Percentiles rank a stretch among this genome's conserved stretches.
phyloP scores from a whole-genome alignment of 2,888 invertebrate genomes.

The Troides oblongomaculatus region DNA sequence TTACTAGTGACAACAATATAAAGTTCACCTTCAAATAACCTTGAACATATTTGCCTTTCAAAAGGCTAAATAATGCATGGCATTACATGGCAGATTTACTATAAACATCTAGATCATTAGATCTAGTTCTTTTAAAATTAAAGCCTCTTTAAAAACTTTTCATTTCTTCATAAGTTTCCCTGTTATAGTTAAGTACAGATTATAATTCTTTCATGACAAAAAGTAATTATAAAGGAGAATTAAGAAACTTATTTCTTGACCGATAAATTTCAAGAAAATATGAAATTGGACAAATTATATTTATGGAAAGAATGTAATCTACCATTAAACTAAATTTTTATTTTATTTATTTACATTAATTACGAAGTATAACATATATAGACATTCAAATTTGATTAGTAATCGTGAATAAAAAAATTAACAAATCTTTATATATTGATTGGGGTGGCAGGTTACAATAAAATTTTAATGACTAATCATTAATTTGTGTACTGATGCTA shows the following conservation, averaged over 20 bases:
- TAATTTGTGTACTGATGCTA: no score
- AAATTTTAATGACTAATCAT: no score
- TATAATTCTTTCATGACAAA: not conserved
- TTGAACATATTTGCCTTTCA: slow-evolving; percentile 8
- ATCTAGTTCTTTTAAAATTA: not conserved
- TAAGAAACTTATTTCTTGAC: no score
- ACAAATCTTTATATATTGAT: no score
- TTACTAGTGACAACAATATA: not conserved
- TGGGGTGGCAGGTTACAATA: no score
- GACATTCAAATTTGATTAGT: no score
- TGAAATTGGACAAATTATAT: not conserved
- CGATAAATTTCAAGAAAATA: not conserved
- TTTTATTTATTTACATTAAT: no score
- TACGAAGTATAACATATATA: no score
- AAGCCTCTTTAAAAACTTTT: not conserved
- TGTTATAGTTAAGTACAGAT: not conserved
- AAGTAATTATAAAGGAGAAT: not conserved
- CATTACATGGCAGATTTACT: not conserved
- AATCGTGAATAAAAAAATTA: no score
- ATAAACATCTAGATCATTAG: not conserved
- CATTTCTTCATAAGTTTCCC: not conserved
- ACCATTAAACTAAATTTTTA: no score
- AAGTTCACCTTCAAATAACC: slow-evolving; percentile 31
- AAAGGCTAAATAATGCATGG: not conserved
- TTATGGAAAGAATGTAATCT: no score